Evolutionary conservation across 2,113 vertebrate species (phyloP).

Genomic region (Xiphias gladius): DNA sequence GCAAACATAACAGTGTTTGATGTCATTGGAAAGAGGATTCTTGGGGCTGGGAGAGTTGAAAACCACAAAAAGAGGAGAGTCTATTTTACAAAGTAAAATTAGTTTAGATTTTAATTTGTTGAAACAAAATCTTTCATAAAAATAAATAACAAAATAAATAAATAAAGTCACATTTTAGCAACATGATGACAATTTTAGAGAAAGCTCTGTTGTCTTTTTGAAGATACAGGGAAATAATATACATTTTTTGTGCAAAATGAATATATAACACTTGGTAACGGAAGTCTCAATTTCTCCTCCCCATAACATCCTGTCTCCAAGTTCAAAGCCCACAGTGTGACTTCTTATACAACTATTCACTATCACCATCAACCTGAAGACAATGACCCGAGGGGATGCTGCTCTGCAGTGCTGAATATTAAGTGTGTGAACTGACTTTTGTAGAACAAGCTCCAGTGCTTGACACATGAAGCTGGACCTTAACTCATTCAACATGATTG

Average conservation of each 20-base stretch:
- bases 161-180: not conserved
- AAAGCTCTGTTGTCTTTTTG: not conserved
- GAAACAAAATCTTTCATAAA: not conserved
- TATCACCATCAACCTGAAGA: conserved; percentile 6
- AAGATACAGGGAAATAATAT: not conserved
- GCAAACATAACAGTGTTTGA: conserved; percentile 15
- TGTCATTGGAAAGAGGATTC: conserved; percentile 42
- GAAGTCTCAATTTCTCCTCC: conserved; percentile 26
- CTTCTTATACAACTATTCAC: not conserved
- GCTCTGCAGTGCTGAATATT: conserved; percentile 22
- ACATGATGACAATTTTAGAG: not conserved
- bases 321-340: conserved; percentile 8
- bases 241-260: not conserved
- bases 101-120: not conserved
- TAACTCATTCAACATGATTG: not conserved
- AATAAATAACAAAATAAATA: not conserved
- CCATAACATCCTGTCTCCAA: conserved; percentile 45
- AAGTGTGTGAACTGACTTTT: conserved; percentile 22
- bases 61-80: not conserved
- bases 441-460: conserved; percentile 32
- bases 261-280: not conserved
- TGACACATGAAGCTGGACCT: conserved; percentile 13
- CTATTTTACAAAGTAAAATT: not conserved
- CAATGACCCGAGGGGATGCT: conserved; percentile 32
- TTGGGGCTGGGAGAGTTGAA: conserved; percentile 19